Evolutionary conservation across 2,797 vertebrate species (phyloP).

Genomic region (Gambelia wislizenii): DNA sequence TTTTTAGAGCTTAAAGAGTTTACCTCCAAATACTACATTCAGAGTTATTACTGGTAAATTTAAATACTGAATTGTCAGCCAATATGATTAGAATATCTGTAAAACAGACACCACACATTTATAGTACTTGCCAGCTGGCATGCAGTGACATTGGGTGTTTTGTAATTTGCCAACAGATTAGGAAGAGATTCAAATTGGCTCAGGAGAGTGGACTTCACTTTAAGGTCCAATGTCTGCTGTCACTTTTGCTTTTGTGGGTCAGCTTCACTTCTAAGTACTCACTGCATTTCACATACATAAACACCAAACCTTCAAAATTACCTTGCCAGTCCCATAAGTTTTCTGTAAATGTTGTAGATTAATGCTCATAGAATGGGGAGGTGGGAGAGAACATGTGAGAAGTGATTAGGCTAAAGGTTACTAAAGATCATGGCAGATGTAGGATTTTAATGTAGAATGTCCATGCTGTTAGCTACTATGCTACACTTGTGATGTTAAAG

Average conservation of each 20-base stretch:
- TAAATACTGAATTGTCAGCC: background rate
- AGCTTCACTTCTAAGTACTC: background rate
- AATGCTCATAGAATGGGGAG: too few relatives aligned
- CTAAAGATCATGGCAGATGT: background rate
- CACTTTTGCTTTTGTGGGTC: background rate
- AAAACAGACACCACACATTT: background rate
- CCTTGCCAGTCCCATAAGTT: too few relatives aligned
- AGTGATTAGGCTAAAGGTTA: background rate
- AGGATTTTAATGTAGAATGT: background rate
- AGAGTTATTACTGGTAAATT: background rate
- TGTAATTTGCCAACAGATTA: too few relatives aligned
- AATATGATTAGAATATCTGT: slow-evolving; percentile 3
- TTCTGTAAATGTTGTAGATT: background rate
- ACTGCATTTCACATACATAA: background rate
- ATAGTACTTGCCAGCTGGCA: background rate
- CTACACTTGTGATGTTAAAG: background rate
- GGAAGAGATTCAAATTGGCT: background rate
- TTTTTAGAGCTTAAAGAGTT: background rate
- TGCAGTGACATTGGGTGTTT: too few relatives aligned
- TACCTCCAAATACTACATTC: background rate
- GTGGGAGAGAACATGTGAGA: too few relatives aligned
- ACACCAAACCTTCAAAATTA: background rate
- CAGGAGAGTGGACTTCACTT: background rate
- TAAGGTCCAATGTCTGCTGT: background rate
- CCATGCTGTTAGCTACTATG: background rate